A percentile compares a stretch with the other conserved stretches of the same genome.
phyloP scores from a whole-genome alignment of 2,888 invertebrate genomes.

The Coremacera marginata region DNA sequence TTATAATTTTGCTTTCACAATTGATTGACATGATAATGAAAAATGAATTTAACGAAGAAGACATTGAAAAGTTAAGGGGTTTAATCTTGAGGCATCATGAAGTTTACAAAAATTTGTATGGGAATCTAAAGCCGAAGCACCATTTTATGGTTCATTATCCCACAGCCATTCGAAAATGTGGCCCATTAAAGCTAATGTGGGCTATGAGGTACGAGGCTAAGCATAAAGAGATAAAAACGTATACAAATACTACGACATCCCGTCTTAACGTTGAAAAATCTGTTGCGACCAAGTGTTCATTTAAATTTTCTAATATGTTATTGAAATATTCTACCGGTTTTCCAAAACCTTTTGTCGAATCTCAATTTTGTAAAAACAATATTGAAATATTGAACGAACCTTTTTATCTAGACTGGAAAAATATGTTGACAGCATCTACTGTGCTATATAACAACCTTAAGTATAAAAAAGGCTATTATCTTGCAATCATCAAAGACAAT shows the following conservation, averaged over 20 bases:
- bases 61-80: neutral
- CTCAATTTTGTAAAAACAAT: neutral
- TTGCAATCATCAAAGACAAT: neutral
- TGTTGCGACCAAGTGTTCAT: neutral
- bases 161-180: constrained; percentile 3
- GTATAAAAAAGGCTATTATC: neutral
- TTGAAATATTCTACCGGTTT: neutral
- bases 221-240: constrained; percentile 7
- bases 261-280: neutral
- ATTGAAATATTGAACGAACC: neutral
- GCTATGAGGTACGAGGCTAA: constrained; percentile 21
- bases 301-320: neutral
- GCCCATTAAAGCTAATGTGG: neutral
- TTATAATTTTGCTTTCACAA: neutral
- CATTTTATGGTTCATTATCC: constrained; percentile 27
- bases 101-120: neutral
- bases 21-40: too few relatives aligned
- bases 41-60: too few relatives aligned
- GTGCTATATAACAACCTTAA: neutral
- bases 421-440: neutral
- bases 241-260: neutral
- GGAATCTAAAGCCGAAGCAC: constrained; percentile 2
- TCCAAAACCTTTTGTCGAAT: neutral
- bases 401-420: neutral
- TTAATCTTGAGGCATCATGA: neutral